Conservation (phyloP, 1,140 invertebrate genomes). For the Polypedilum vanderplanki region DNA sequence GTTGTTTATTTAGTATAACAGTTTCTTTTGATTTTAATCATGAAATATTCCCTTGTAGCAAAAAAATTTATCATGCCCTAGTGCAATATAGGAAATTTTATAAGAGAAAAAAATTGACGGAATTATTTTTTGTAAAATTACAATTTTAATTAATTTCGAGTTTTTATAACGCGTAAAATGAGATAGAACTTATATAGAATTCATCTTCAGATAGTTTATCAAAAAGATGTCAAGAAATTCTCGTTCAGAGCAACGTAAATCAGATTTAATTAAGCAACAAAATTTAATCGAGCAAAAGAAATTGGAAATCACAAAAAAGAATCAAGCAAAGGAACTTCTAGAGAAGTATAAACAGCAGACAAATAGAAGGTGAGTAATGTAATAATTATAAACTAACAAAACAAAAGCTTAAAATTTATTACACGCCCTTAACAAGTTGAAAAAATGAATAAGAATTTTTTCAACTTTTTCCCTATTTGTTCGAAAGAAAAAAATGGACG, state of each 20-base stretch:
- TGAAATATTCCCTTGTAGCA: no score
- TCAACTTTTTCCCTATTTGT: neutral
- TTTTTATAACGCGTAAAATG: no score
- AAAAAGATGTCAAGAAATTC: neutral
- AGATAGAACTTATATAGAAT: neutral
- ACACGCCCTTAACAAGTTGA: neutral
- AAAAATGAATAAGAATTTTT: neutral
- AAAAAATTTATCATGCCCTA: no score
- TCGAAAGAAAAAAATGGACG: constrained; percentile 1
- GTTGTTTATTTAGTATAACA: no score
- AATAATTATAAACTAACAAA: no score
- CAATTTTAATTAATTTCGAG: no score
- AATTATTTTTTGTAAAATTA: no score
- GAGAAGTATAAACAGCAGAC: neutral
- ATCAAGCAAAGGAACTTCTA: neutral
- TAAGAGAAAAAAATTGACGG: no score
- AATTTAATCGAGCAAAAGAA: neutral
- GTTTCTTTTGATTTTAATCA: no score
- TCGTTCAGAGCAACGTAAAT: neutral
- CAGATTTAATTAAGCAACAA: constrained; percentile 4
- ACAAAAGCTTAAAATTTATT: no score
- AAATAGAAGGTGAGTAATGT: neutral
- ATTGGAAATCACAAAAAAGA: constrained; percentile 12
- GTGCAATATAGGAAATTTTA: no score
- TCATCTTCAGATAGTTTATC: neutral